phyloP scores from a whole-genome alignment of 64 coral and sea anemone species.

The Stylophora pistillata region DNA sequence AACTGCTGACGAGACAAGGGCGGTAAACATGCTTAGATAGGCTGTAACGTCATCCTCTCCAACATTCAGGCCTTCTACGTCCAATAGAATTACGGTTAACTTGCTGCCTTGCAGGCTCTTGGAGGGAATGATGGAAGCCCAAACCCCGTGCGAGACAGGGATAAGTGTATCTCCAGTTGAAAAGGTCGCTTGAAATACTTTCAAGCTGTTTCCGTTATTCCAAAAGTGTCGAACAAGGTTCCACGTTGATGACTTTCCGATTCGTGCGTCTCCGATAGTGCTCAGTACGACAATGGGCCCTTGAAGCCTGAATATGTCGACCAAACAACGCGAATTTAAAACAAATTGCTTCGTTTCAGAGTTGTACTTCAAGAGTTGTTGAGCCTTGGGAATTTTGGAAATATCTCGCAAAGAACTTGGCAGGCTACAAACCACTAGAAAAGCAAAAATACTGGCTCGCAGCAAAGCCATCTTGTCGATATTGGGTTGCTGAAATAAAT shows the following conservation, averaged over 20 bases:
- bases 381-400: neutral
- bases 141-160: constrained; percentile 39
- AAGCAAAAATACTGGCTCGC: neutral
- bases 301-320: constrained; percentile 30
- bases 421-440: neutral
- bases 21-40: constrained; percentile 52
- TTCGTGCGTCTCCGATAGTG: constrained; percentile 46
- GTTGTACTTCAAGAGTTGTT: constrained; percentile 37
- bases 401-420: neutral
- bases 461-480: neutral
- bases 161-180: constrained; percentile 1
- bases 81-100: constrained; percentile 18
- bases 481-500: too few relatives aligned
- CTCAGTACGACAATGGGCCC: constrained; percentile 17
- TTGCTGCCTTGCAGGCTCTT: neutral
- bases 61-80: constrained; percentile 40
- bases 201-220: neutral
- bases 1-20: constrained; percentile 45
- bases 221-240: constrained; percentile 61
- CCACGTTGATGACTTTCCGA: constrained; percentile 72
- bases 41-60: constrained; percentile 22
- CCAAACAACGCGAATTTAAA: constrained; percentile 11
- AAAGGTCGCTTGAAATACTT: neutral
- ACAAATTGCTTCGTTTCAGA: constrained; percentile 13
- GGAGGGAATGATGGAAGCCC: constrained; percentile 20